phyloP scores from a whole-genome alignment of 1,140 invertebrate species.

The Drosophila sucinea region DNA sequence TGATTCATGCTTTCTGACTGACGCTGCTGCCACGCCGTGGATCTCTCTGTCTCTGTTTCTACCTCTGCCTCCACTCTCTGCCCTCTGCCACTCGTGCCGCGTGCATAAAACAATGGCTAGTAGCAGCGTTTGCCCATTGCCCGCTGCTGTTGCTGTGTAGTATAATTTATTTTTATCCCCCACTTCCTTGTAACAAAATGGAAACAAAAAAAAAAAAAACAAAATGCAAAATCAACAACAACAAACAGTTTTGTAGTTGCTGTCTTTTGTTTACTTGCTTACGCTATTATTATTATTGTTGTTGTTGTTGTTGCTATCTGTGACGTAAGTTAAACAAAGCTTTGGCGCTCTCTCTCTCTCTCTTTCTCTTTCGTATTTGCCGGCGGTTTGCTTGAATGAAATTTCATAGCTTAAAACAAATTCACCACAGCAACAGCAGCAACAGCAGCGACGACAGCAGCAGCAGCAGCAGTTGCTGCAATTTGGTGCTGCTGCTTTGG shows the following conservation, averaged over 20 bases:
- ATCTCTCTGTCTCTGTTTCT: background rate
- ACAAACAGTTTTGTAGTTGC: conserved; percentile 33
- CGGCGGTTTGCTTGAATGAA: conserved; percentile 44
- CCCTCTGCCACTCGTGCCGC: background rate
- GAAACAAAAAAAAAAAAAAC: background rate
- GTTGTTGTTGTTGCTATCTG: conserved; percentile 21
- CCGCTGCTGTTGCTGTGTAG: conserved; percentile 45
- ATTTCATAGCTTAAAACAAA: conserved; percentile 48
- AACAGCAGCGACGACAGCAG: conserved; percentile 22
- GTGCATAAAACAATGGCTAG: conserved; percentile 46
- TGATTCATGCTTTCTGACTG: conserved; percentile 70
- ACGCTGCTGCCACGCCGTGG: conserved; percentile 38
- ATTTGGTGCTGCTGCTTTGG: conserved; percentile 20
- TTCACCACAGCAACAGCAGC: conserved; percentile 33
- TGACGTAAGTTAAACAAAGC: conserved; percentile 50
- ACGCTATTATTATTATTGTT: background rate
- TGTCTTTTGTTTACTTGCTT: conserved; percentile 48
- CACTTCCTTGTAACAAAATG: conserved; percentile 38
- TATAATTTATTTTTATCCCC: conserved; percentile 46
- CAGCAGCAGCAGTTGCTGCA: conserved; percentile 17
- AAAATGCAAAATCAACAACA: background rate
- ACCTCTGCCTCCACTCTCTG: background rate
- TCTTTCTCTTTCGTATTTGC: conserved; percentile 21
- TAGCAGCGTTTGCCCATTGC: background rate
- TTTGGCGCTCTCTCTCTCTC: conserved; percentile 45